Conservation (phyloP, 2,113 vertebrate species). For the Chinchilla lanigera region DNA sequence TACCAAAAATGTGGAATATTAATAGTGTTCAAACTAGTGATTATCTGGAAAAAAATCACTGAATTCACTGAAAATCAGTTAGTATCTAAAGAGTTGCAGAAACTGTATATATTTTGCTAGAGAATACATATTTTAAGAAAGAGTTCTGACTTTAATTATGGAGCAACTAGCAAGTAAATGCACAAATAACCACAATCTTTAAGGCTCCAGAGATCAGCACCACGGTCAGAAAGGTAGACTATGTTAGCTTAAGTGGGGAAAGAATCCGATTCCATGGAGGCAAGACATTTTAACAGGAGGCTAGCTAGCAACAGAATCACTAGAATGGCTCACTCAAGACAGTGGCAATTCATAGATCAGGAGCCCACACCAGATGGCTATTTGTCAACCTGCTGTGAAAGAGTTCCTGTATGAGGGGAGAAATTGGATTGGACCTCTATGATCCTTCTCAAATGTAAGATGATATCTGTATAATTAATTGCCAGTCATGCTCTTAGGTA, state of each 20-base stretch:
- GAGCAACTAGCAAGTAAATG: background rate
- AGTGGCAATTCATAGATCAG: background rate
- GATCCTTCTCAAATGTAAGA: slow-evolving; percentile 37
- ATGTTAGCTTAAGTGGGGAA: background rate
- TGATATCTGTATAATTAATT: slow-evolving; percentile 76
- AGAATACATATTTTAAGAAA: slow-evolving; percentile 13
- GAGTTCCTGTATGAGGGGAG: background rate
- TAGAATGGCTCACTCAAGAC: background rate
- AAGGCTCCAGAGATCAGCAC: background rate
- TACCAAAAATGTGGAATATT: background rate
- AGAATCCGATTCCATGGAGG: background rate
- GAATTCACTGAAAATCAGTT: background rate
- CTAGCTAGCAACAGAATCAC: background rate
- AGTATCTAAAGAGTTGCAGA: background rate
- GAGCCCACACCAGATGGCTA: background rate
- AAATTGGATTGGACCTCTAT: background rate
- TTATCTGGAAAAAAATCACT: background rate
- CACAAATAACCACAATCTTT: background rate
- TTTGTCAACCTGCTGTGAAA: background rate
- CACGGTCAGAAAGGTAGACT: background rate
- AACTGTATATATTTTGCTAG: background rate
- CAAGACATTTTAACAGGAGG: background rate
- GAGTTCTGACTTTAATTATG: background rate
- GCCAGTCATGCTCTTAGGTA: slow-evolving; percentile 43
- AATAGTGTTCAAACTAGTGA: background rate